These are phyloP conservation scores for Marmota monax DNA, from an alignment of 2,113 vertebrate genomes.

Conservation along the genomic window DNA sequence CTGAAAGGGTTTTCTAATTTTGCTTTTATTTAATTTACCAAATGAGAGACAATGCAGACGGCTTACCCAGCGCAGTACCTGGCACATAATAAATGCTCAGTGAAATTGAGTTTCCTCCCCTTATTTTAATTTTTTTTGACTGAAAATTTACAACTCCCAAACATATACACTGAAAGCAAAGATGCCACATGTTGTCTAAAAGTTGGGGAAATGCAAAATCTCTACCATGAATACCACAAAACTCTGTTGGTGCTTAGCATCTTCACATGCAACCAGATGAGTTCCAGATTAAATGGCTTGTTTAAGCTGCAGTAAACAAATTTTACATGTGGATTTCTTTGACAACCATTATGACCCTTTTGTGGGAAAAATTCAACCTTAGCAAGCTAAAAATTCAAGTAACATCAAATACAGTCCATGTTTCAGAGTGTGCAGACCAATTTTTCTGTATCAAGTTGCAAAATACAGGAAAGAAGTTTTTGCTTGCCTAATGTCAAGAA, in stretches of 20 bases:
- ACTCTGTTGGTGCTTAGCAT: neutral
- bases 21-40: neutral
- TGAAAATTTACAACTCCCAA: neutral
- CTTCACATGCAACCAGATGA: neutral
- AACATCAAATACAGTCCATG: conserved; percentile 52
- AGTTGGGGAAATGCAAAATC: neutral
- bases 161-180: neutral
- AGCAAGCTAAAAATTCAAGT: conserved; percentile 59
- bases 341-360: conserved; percentile 44
- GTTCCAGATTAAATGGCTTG: conserved; percentile 48
- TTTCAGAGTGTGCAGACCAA: conserved; percentile 10
- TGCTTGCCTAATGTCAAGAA: neutral
- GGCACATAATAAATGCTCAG: neutral
- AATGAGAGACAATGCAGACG: neutral
- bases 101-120: neutral
- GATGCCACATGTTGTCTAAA: neutral
- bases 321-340: conserved; percentile 56
- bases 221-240: neutral
- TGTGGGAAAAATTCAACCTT: conserved; percentile 62
- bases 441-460: conserved; percentile 35
- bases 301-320: conserved; percentile 58
- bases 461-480: neutral
- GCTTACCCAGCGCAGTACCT: neutral
- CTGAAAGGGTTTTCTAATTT: conserved; percentile 24
- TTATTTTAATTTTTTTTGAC: neutral